Conservation (phyloP, 2,888 invertebrate species). For the Nemapogon koenigi region DNA sequence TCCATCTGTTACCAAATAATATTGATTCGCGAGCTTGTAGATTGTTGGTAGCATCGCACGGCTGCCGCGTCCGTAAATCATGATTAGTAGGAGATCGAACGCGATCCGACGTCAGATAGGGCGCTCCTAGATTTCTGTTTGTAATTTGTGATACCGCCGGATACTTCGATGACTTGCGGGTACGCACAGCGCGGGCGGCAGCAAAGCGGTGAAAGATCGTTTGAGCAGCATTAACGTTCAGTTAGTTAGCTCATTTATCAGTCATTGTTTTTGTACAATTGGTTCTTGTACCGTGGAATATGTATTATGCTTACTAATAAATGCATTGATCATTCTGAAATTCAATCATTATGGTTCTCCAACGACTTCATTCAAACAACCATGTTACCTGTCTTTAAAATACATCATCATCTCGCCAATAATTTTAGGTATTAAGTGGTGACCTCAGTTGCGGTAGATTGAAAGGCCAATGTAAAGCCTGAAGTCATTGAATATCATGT, state of each 20-base stretch:
- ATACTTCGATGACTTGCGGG: conserved; percentile 49
- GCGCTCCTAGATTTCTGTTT: conserved; percentile 55
- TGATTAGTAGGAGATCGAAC: conserved; percentile 55
- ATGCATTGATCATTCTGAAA: too few relatives aligned
- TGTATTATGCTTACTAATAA: too few relatives aligned
- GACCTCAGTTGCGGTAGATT: too few relatives aligned
- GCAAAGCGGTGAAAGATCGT: conserved; percentile 34
- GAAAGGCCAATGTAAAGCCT: too few relatives aligned
- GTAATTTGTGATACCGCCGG: conserved; percentile 53
- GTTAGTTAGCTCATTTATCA: conserved; percentile 46
- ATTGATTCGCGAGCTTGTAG: conserved; percentile 13
- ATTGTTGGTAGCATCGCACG: conserved; percentile 19
- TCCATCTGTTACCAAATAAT: conserved; percentile 29
- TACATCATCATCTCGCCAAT: too few relatives aligned
- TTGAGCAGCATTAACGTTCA: conserved; percentile 29
- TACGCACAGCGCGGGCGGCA: conserved; percentile 20
- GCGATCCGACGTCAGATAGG: conserved; percentile 56
- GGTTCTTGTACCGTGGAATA: conserved; percentile 22
- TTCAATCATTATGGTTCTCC: too few relatives aligned
- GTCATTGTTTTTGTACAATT: conserved; percentile 34
- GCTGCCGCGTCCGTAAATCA: conserved; percentile 55
- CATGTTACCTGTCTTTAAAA: too few relatives aligned
- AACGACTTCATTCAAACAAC: too few relatives aligned
- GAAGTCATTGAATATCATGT: too few relatives aligned
- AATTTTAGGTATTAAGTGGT: too few relatives aligned